Evolutionary conservation across 2,888 invertebrate genomes (phyloP), one percentile per base, ranked within the genome.

Genomic region (Macroteleia sp.): DNA sequence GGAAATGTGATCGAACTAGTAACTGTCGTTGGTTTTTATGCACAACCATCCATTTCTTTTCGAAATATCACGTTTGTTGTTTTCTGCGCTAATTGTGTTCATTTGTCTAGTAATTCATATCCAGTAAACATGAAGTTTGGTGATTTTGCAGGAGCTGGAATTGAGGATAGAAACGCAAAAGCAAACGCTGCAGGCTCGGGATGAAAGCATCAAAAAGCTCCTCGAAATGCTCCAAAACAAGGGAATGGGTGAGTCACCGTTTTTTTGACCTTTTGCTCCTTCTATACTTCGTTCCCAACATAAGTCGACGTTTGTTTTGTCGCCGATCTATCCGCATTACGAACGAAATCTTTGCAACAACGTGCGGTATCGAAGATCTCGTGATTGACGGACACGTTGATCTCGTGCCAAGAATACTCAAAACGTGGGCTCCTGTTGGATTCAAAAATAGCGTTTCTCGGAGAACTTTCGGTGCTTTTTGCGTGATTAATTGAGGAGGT

Each of bases 211-310:
- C 91, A 99, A 99, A 93, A 99, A 98, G 92, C 94, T 99, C 87
- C 94, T 99, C 89, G 99, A 99, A 93, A 98, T 99, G 98, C 94
- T 99, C 75, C 98, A 99, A 92, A 97, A 96, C 91, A 98, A 98
- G 93, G 98, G 98, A 92, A 96, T 97, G 94, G 97, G 97, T 97
- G 93, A 94, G 97, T 93, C 61, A 39, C 20, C 22, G 41, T 39
- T 50, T 70, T 76, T 70, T 64, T n/a, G 25, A 36, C 57, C 56
- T 41, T 3, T 25, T 6, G 25, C 3, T 25, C 25, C 6, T 5
- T 25, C 6, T 6, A 3, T 6, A 6, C 25, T 30, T 30, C 6
- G 2, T 9, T 30, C 10, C 30, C 30, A 10, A 30, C 9, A 30
- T 10, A 20, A 22, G 36, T 54, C 16, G 25, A 28, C 28, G 59